These are phyloP conservation scores for Neostethus bicornis DNA, from an alignment of 2,797 vertebrate genomes.

Conservation along the genomic window DNA sequence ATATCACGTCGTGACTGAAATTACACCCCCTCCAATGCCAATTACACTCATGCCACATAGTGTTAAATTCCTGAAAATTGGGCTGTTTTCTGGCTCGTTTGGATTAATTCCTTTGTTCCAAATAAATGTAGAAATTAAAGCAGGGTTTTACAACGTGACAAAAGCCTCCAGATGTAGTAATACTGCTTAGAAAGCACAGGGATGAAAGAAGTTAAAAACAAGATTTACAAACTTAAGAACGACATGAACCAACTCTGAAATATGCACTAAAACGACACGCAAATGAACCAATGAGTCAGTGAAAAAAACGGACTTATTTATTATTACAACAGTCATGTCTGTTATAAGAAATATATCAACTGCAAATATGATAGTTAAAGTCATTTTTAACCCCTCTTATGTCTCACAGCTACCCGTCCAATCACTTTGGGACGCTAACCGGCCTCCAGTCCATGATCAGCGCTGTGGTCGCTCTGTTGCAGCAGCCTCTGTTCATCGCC, in stretches of 20 bases:
- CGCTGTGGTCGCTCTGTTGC: slow-evolving; percentile 86
- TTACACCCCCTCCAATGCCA: slow-evolving; percentile 1
- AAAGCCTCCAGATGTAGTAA: slow-evolving; percentile 54
- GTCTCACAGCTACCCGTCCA: slow-evolving; percentile 85
- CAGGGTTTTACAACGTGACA: slow-evolving; percentile 49
- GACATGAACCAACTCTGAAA: too few relatives aligned
- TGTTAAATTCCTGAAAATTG: slow-evolving; percentile 7
- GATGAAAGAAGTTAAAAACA: background rate
- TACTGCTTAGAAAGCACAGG: slow-evolving; percentile 8
- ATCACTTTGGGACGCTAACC: slow-evolving; percentile 90
- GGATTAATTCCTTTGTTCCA: slow-evolving; percentile 30
- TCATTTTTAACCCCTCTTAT: background rate
- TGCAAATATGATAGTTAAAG: too few relatives aligned
- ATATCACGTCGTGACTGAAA: background rate
- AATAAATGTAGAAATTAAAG: slow-evolving; percentile 40
- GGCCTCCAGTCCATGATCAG: slow-evolving; percentile 93
- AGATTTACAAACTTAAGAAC: background rate
- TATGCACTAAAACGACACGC: too few relatives aligned
- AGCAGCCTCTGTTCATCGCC: slow-evolving; percentile 88
- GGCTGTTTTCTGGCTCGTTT: slow-evolving; percentile 33
- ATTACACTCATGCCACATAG: too few relatives aligned
- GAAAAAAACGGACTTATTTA: too few relatives aligned
- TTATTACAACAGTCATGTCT: too few relatives aligned
- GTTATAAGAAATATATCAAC: too few relatives aligned
- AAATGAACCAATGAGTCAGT: too few relatives aligned